Evolutionary conservation across 2,888 invertebrate species (phyloP).

Genomic region (Athrips mouffetella): DNA sequence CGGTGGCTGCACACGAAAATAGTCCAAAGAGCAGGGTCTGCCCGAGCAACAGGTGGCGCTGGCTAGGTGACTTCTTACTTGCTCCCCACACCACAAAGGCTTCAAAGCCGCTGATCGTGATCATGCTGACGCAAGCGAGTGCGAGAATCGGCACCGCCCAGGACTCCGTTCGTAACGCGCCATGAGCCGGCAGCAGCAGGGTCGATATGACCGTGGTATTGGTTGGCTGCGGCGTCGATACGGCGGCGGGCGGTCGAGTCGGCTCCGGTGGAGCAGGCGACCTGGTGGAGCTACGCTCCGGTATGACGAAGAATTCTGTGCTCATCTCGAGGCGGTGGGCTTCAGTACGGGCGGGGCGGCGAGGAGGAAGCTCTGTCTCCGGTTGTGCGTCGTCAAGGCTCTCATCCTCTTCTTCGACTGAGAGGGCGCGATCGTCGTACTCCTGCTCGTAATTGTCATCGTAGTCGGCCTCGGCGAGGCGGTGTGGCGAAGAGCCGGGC

Average conservation of each 20-base stretch:
- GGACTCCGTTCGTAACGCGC: conserved; percentile 83
- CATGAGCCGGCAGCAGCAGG: conserved; percentile 36
- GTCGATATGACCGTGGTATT: conserved; percentile 44
- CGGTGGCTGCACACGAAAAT: conserved; percentile 88
- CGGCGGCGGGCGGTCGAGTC: conserved; percentile 47
- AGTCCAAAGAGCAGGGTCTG: conserved; percentile 91
- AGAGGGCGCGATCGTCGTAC: conserved; percentile 47
- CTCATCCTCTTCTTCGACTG: conserved; percentile 43
- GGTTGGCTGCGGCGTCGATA: conserved; percentile 38
- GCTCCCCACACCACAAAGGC: conserved; percentile 90
- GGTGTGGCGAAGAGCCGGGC: conserved; percentile 37
- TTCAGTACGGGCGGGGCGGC: conserved; percentile 61
- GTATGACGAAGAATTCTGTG: conserved; percentile 90
- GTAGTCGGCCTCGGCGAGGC: conserved; percentile 50
- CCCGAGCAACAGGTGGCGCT: conserved; percentile 91
- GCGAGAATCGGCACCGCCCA: conserved; percentile 95
- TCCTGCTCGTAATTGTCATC: conserved; percentile 57
- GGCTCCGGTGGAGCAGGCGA: conserved; percentile 48
- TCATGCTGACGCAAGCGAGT: conserved; percentile 89
- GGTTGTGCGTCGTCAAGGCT: conserved; percentile 32
- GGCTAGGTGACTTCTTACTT: conserved; percentile 88
- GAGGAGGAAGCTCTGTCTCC: conserved; percentile 47
- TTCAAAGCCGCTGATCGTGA: conserved; percentile 92
- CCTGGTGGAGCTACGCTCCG: conserved; percentile 66
- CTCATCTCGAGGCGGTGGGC: conserved; percentile 85